Percentiles rank a stretch among this genome's conserved stretches.
phyloP scores from a whole-genome alignment of 2,113 vertebrate genomes.

The Mirza zaza region DNA sequence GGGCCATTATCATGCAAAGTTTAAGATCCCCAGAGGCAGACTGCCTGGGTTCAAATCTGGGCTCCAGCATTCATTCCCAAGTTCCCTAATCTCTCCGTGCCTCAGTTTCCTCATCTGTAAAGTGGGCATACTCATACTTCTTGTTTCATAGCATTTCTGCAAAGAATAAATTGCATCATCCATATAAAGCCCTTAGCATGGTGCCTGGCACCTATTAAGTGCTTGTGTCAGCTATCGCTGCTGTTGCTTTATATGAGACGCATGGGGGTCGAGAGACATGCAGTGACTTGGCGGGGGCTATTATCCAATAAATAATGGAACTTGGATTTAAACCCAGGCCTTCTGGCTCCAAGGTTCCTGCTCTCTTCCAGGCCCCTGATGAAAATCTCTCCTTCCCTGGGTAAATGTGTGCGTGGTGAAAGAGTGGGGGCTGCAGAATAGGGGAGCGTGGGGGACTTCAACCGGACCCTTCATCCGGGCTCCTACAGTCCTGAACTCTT shows the following conservation, averaged over 20 bases:
- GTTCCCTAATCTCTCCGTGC: not conserved
- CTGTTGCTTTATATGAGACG: not conserved
- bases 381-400: not conserved
- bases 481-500: not conserved
- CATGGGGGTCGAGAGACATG: not conserved
- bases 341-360: not conserved
- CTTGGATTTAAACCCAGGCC: not conserved
- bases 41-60: not conserved
- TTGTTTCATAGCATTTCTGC: not conserved
- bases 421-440: not conserved
- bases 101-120: not conserved
- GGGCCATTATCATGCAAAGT: not conserved
- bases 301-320: not conserved
- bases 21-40: not conserved
- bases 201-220: not conserved
- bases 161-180: not conserved
- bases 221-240: not conserved
- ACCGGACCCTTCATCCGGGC: rapidly evolving
- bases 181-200: too few relatives aligned
- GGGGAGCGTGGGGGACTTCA: too few relatives aligned
- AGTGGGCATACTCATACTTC: not conserved
- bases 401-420: rapidly evolving
- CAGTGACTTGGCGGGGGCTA: not conserved
- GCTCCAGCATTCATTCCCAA: not conserved
- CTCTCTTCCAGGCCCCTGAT: not conserved